Conservation (phyloP, 2,888 invertebrate genomes). For the Rhingia campestris region DNA sequence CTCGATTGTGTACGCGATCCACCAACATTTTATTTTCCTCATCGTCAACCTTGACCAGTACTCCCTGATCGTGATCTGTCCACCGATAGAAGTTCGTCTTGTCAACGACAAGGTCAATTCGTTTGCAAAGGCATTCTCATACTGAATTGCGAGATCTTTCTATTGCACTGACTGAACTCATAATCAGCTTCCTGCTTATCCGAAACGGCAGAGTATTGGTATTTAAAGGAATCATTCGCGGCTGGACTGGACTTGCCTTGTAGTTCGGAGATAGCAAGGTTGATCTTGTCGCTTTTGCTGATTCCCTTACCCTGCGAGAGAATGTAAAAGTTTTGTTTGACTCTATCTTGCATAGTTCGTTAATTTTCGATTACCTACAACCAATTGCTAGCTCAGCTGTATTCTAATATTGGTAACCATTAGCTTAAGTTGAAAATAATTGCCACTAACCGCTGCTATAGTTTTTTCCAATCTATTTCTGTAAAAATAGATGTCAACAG, state of each 20-base stretch:
- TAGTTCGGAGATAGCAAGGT: slow-evolving; percentile 94
- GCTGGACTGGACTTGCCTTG: slow-evolving; percentile 89
- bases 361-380: too few relatives aligned
- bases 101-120: slow-evolving; percentile 91
- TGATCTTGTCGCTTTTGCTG: slow-evolving; percentile 91
- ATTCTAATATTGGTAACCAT: too few relatives aligned
- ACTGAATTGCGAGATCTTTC: slow-evolving; percentile 92
- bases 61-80: slow-evolving; percentile 98
- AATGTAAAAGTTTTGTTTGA: slow-evolving; percentile 94
- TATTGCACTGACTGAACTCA: slow-evolving; percentile 88
- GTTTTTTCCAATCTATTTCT: too few relatives aligned
- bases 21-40: slow-evolving; percentile 96
- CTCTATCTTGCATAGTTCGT: slow-evolving; percentile 76
- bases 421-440: too few relatives aligned
- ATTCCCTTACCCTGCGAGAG: slow-evolving; percentile 93
- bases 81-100: slow-evolving; percentile 97
- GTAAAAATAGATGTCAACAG: too few relatives aligned
- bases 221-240: slow-evolving; percentile 96
- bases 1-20: slow-evolving; percentile 96
- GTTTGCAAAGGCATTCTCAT: slow-evolving; percentile 92
- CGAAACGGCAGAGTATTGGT: slow-evolving; percentile 89
- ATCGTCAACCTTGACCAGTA: slow-evolving; percentile 91
- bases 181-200: slow-evolving; percentile 89
- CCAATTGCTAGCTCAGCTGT: too few relatives aligned
- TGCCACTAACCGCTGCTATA: too few relatives aligned